These are phyloP conservation scores for Heliconius ismenius DNA, from an alignment of 2,888 invertebrate species.

Conservation along the genomic window DNA sequence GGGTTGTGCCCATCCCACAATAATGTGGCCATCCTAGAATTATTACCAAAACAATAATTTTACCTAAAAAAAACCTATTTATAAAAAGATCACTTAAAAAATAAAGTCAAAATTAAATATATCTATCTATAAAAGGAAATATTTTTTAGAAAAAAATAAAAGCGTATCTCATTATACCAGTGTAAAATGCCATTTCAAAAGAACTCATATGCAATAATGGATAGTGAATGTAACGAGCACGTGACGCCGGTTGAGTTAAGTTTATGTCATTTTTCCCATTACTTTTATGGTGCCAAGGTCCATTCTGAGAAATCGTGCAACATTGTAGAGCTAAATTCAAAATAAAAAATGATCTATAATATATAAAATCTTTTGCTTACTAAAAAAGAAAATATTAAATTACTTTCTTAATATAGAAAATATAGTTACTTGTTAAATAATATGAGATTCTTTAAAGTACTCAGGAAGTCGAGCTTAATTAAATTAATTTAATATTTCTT, in stretches of 20 bases:
- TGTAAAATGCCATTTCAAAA: conserved; percentile 5
- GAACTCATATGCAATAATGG: conserved; percentile 8
- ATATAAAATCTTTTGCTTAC: background rate
- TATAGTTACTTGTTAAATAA: background rate
- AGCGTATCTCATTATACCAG: background rate
- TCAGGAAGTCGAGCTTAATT: background rate
- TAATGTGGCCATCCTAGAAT: no score
- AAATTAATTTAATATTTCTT: background rate
- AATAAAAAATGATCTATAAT: background rate
- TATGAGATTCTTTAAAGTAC: no score
- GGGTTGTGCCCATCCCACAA: no score
- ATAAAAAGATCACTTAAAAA: no score
- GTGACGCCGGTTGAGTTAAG: background rate
- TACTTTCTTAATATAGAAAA: background rate
- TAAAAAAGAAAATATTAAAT: background rate
- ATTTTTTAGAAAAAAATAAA: background rate
- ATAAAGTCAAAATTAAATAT: no score
- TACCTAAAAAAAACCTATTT: no score
- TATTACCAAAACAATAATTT: no score
- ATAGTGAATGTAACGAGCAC: conserved; percentile 18
- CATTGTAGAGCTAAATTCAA: background rate
- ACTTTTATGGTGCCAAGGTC: conserved; percentile 14
- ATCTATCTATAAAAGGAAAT: no score
- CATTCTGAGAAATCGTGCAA: background rate
- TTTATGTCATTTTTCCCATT: conserved; percentile 26